Conservation (phyloP, 2,888 invertebrate species). For the Leptura quadrifasciata region DNA sequence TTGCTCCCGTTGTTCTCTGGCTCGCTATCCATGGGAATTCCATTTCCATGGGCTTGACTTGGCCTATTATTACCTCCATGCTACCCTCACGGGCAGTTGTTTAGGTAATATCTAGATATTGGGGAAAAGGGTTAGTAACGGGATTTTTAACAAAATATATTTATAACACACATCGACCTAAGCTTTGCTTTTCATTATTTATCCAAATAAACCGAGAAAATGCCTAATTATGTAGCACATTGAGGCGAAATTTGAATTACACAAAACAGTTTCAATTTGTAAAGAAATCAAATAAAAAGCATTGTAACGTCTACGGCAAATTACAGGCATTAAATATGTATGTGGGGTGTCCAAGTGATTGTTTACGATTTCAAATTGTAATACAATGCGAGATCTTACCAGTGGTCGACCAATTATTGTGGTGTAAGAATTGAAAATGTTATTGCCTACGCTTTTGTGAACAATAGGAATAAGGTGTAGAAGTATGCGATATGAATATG, state of each 20-base stretch:
- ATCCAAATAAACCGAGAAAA: no score
- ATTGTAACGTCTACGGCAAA: slow-evolving; percentile 15
- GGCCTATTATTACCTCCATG: no score
- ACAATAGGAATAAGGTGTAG: slow-evolving; percentile 59
- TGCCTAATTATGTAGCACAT: no score
- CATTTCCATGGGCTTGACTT: no score
- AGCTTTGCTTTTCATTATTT: no score
- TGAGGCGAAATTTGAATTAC: not conserved
- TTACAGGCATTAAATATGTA: slow-evolving; percentile 32
- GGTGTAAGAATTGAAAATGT: slow-evolving; percentile 41
- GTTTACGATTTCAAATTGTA: slow-evolving; percentile 24
- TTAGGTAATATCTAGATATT: no score
- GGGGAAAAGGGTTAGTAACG: no score
- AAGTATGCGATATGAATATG: slow-evolving; percentile 59
- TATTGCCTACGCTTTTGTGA: slow-evolving; percentile 56
- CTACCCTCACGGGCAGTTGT: no score
- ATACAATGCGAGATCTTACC: slow-evolving; percentile 42
- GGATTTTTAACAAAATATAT: no score
- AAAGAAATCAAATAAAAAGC: not conserved
- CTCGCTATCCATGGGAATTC: no score
- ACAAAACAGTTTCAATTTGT: not conserved
- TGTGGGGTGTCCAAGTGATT: slow-evolving; percentile 18
- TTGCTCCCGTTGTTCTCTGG: no score
- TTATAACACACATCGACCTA: no score
- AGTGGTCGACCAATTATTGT: slow-evolving; percentile 43